Conservation (phyloP, 2,113 vertebrate genomes). For the Nansenia antarctica region DNA sequence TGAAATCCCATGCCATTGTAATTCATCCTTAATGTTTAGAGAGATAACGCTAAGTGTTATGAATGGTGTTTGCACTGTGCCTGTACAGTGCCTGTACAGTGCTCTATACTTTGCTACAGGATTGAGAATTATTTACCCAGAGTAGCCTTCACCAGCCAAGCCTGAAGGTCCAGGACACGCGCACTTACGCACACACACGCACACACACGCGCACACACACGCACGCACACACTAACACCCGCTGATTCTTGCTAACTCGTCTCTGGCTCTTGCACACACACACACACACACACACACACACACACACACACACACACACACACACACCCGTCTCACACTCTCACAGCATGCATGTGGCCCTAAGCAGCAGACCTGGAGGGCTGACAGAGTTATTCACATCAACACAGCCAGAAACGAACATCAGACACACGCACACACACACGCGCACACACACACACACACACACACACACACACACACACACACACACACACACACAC, state of each 20-base stretch:
- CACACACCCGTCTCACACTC: background rate
- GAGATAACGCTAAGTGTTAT: constrained; percentile 12
- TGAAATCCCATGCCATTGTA: no score
- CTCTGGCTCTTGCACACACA: background rate
- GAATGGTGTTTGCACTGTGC: constrained; percentile 36
- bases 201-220: constrained; percentile 14
- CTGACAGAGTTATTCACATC: background rate
- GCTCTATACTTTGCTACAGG: no score
- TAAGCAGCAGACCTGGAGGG: constrained; percentile 27
- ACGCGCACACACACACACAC: constrained; percentile 21
- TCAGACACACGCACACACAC: no score
- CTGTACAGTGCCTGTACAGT: constrained; percentile 24
- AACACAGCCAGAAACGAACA: background rate
- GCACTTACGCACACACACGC: constrained; percentile 6
- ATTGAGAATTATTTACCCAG: constrained; percentile 35
- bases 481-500: constrained; percentile 15
- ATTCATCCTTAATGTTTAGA: no score
- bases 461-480: constrained; percentile 17
- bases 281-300: background rate
- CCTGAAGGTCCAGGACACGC: constrained; percentile 7
- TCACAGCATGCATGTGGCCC: constrained; percentile 42
- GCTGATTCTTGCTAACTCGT: background rate
- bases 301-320: background rate
- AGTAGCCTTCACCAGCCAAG: constrained; percentile 29
- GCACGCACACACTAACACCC: constrained; percentile 15